Percentiles rank a stretch among this genome's conserved stretches.
These are phyloP conservation scores for Neolamprologus sp. DNA, from an alignment of 2,113 vertebrate species.

Conservation along the genomic window DNA sequence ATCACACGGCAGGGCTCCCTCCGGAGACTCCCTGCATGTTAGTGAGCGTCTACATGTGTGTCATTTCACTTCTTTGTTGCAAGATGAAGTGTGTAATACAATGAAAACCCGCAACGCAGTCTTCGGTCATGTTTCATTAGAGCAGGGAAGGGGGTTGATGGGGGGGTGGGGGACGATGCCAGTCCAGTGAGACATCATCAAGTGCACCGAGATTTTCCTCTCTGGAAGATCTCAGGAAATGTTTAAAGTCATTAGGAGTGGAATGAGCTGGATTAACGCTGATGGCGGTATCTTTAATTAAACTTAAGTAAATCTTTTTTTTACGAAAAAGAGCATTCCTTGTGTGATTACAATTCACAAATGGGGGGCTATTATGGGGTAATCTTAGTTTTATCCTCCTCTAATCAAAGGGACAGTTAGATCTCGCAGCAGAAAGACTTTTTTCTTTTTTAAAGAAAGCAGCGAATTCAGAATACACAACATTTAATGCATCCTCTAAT, in stretches of 20 bases:
- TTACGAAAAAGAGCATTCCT: background rate
- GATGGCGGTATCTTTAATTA: slow-evolving; percentile 38
- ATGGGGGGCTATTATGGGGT: background rate
- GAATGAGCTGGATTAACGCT: slow-evolving; percentile 26
- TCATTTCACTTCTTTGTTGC: slow-evolving; percentile 25
- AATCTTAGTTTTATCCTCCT: background rate
- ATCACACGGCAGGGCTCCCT: slow-evolving; percentile 20
- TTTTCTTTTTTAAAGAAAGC: background rate
- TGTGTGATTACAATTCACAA: background rate
- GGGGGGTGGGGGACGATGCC: background rate
- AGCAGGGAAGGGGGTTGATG: background rate
- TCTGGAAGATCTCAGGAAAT: slow-evolving; percentile 7
- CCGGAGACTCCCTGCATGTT: background rate
- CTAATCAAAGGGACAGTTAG: background rate
- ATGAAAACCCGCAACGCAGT: slow-evolving; percentile 23
- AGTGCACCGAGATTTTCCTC: background rate
- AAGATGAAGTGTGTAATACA: slow-evolving; percentile 34
- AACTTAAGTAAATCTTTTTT: background rate
- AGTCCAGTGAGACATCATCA: slow-evolving; percentile 7
- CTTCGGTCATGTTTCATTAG: slow-evolving; percentile 52
- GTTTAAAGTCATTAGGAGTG: background rate
- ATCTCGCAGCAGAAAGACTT: background rate
- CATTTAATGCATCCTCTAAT: background rate
- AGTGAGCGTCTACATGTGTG: background rate
- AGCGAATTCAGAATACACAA: background rate